Conservation (phyloP, 1,140 invertebrate species). For the Apis cerana region DNA sequence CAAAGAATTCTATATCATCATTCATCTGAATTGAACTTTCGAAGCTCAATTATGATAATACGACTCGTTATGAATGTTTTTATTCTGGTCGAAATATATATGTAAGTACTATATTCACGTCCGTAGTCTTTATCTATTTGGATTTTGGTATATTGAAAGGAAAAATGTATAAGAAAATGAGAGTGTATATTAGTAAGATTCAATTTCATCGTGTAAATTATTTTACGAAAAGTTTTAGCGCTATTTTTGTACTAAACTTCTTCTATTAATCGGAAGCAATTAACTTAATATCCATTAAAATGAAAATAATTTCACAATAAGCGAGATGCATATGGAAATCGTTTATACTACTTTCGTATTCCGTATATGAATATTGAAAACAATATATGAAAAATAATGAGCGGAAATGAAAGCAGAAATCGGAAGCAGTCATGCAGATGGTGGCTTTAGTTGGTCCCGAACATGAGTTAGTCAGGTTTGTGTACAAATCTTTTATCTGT, state of each 20-base stretch:
- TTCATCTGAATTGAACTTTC: background rate
- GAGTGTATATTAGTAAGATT: background rate
- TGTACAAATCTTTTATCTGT: constrained; percentile 54
- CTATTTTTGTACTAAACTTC: background rate
- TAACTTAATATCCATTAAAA: too few relatives aligned
- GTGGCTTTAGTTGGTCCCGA: constrained; percentile 79
- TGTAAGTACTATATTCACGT: background rate
- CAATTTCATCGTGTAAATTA: background rate
- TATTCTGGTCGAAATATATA: background rate
- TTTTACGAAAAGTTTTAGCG: background rate
- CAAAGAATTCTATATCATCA: background rate
- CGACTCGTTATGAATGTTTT: background rate
- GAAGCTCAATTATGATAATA: background rate
- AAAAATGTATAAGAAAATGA: constrained; percentile 2
- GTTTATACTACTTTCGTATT: background rate
- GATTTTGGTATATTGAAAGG: background rate
- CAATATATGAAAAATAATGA: background rate
- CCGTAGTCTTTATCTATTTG: background rate
- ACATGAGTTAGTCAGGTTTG: constrained; percentile 70
- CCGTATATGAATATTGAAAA: background rate
- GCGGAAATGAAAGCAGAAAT: constrained; percentile 47
- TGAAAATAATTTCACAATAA: background rate
- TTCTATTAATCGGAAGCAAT: background rate
- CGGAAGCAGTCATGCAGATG: constrained; percentile 65
- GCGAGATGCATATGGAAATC: background rate